Evolutionary conservation across 2,888 invertebrate species (phyloP).

Genomic region (Ceramica pisi): DNA sequence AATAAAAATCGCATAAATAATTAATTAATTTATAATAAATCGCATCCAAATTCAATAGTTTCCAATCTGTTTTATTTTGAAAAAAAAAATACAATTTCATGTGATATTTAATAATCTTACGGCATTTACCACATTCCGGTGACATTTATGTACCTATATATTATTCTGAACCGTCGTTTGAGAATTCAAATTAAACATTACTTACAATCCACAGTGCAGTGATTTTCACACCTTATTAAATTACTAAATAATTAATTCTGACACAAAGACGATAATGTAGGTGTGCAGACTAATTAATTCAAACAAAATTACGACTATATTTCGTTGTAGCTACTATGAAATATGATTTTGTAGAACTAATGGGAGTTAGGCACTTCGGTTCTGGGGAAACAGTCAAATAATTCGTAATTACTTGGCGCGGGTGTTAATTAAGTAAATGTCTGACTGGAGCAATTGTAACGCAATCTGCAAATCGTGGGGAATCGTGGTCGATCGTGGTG

Average conservation of each 20-base stretch:
- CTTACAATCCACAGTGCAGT: background rate
- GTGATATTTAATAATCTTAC: no score
- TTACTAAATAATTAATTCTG: slow-evolving; percentile 39
- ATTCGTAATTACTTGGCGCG: slow-evolving; percentile 55
- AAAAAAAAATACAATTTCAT: no score
- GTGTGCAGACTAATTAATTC: slow-evolving; percentile 58
- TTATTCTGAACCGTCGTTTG: background rate
- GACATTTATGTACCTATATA: no score
- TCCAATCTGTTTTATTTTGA: no score
- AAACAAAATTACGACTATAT: slow-evolving; percentile 45
- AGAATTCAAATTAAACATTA: background rate
- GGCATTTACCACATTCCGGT: no score
- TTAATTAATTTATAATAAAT: no score
- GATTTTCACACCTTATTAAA: slow-evolving; percentile 39
- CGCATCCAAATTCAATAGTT: no score
- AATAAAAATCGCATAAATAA: no score
- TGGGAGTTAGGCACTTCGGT: slow-evolving; percentile 35
- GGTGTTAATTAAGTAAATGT: slow-evolving; percentile 80
- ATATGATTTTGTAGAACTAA: slow-evolving; percentile 52
- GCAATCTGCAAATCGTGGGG: slow-evolving; percentile 79
- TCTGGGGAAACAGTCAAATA: slow-evolving; percentile 58
- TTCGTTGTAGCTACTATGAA: slow-evolving; percentile 45
- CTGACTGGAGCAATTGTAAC: slow-evolving; percentile 78
- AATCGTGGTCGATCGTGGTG: slow-evolving; percentile 38
- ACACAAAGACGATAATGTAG: slow-evolving; percentile 40